Conservation (phyloP, 2,797 vertebrate species). For the Dryobates pubescens region DNA sequence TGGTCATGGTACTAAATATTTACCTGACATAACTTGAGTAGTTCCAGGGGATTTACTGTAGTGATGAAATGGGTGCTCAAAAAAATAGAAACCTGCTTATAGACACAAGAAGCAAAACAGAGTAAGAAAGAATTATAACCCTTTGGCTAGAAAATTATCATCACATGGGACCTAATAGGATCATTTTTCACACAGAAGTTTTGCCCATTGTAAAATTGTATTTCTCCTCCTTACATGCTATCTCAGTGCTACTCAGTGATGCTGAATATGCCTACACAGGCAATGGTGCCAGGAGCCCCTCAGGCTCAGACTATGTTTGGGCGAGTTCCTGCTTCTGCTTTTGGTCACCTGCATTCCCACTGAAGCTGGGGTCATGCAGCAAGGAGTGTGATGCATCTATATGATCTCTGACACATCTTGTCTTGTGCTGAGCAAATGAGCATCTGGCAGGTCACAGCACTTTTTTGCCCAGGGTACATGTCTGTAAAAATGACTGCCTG, state of each 20-base stretch:
- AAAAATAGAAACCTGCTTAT: background rate
- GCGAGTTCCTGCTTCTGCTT: background rate
- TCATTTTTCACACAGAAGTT: background rate
- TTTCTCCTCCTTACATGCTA: background rate
- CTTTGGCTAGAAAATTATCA: background rate
- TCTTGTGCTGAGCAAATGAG: background rate
- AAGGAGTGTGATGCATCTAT: background rate
- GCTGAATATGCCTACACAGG: accelerated
- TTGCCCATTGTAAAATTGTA: background rate
- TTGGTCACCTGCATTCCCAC: background rate
- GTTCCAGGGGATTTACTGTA: background rate
- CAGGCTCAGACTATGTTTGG: background rate
- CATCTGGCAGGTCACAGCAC: background rate
- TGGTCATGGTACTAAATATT: background rate
- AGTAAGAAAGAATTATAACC: accelerated
- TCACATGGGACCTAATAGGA: background rate
- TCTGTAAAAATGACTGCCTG: background rate
- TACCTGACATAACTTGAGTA: background rate
- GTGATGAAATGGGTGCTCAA: background rate
- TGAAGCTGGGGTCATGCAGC: background rate
- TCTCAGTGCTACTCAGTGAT: too few relatives aligned
- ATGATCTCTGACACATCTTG: accelerated
- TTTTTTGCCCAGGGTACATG: background rate
- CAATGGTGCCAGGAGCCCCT: background rate
- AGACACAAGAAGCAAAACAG: background rate